A percentile compares a stretch with the other conserved stretches of the same genome.
Conservation (phyloP, 2,797 vertebrate species). For the Chromis chromis region DNA sequence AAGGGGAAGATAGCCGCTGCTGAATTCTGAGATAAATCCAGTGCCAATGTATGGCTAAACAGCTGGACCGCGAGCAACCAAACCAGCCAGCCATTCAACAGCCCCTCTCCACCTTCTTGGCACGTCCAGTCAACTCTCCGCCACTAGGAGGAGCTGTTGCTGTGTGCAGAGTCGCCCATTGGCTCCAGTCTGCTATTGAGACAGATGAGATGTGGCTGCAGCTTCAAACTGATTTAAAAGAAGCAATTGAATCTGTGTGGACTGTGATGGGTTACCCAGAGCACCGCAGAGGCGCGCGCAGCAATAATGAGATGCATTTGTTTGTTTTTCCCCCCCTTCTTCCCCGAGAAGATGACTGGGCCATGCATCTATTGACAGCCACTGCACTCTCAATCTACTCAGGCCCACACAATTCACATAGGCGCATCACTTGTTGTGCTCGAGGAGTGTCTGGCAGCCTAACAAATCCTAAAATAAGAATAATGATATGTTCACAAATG, state of each 20-base stretch:
- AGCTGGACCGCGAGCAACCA: conserved; percentile 50
- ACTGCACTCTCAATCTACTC: conserved; percentile 78
- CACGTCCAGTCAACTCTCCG: conserved; percentile 5
- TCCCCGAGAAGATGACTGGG: conserved; percentile 79
- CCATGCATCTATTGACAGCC: conserved; percentile 81
- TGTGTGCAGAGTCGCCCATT: conserved; percentile 65
- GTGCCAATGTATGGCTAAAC: conserved; percentile 50
- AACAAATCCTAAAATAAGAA: conserved; percentile 84
- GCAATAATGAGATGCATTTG: conserved; percentile 88
- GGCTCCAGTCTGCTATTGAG: conserved; percentile 70
- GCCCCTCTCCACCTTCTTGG: conserved; percentile 26
- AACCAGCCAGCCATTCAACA: conserved; percentile 37
- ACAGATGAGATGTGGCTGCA: conserved; percentile 84
- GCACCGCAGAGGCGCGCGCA: conserved; percentile 81
- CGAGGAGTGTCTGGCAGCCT: conserved; percentile 70
- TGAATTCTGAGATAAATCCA: conserved; percentile 50
- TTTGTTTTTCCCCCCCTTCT: conserved; percentile 71
- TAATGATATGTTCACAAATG: conserved; percentile 81
- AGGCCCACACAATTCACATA: conserved; percentile 70
- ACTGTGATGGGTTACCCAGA: conserved; percentile 85
- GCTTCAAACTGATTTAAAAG: conserved; percentile 87
- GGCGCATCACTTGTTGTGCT: conserved; percentile 83
- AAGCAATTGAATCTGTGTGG: conserved; percentile 86
- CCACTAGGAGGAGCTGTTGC: conserved; percentile 86
- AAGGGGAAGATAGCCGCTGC: conserved; percentile 17